These are phyloP conservation scores for Phrynocephalus versicolor DNA, from an alignment of 2,113 vertebrate genomes.

Conservation along the genomic window DNA sequence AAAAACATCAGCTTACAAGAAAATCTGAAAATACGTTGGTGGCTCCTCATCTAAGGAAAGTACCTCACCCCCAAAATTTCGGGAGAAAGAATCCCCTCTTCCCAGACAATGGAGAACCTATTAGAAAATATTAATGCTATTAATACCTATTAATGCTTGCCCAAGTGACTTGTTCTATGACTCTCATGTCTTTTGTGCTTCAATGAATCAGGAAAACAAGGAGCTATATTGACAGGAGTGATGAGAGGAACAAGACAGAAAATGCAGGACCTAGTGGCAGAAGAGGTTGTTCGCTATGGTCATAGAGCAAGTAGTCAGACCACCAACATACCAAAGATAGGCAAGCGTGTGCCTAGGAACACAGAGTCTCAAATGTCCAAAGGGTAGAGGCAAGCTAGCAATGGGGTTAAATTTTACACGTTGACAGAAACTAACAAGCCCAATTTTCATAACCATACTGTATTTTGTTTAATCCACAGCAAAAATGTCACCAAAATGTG, in stretches of 20 bases:
- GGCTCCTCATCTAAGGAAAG: no score
- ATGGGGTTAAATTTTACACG: not conserved
- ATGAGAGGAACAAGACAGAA: not conserved
- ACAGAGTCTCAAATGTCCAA: not conserved
- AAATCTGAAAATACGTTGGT: not conserved
- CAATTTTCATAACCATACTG: not conserved
- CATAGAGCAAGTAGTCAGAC: not conserved
- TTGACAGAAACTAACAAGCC: not conserved
- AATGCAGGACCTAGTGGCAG: no score
- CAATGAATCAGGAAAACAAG: not conserved
- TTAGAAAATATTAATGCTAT: no score
- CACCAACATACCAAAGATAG: not conserved
- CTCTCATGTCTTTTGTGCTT: not conserved
- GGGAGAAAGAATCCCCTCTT: no score
- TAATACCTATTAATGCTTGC: not conserved
- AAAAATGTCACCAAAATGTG: not conserved
- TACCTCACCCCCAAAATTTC: no score
- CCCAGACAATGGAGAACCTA: no score
- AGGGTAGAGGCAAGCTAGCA: not conserved
- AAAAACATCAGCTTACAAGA: not conserved
- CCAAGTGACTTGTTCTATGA: not conserved
- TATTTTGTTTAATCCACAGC: not conserved
- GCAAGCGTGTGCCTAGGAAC: not conserved
- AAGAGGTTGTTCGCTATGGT: not conserved
- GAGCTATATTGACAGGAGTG: not conserved